These are phyloP conservation scores for Microctenopoma steveboyesi DNA, from an alignment of 2,797 vertebrate species.

Conservation along the genomic window DNA sequence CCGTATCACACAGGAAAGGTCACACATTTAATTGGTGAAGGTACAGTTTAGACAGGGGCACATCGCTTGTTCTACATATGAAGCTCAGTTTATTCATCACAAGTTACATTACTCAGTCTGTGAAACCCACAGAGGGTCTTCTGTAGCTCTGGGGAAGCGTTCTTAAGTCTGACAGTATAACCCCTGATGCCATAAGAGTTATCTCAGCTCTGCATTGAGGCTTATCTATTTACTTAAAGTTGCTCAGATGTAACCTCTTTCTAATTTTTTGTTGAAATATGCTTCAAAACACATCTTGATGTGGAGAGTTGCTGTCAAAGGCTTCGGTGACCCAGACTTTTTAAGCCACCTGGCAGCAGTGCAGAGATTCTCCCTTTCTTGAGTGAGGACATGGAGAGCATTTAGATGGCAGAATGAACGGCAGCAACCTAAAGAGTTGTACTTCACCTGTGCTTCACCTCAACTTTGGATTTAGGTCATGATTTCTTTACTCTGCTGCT, in stretches of 20 bases:
- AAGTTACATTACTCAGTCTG: neutral
- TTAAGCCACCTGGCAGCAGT: too few species aligned
- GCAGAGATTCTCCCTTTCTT: too few species aligned
- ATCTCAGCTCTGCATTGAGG: neutral
- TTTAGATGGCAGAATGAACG: neutral
- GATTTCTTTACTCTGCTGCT: neutral
- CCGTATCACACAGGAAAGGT: neutral
- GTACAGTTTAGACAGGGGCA: neutral
- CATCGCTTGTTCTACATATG: neutral
- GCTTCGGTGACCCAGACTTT: too few species aligned
- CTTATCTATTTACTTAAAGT: neutral
- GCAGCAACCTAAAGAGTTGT: neutral
- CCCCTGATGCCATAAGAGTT: neutral
- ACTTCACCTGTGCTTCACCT: neutral
- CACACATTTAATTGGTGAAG: neutral
- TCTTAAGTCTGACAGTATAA: neutral
- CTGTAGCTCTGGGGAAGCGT: neutral
- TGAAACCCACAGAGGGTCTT: neutral
- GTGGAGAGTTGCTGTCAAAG: too few species aligned
- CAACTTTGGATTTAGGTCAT: neutral
- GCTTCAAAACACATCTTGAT: too few species aligned
- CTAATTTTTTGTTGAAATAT: too few species aligned
- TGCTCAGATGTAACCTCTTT: too few species aligned
- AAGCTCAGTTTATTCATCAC: neutral
- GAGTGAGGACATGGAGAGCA: too few species aligned